phyloP scores from a whole-genome alignment of 2,797 vertebrate species.

The Thunnus albacares region DNA sequence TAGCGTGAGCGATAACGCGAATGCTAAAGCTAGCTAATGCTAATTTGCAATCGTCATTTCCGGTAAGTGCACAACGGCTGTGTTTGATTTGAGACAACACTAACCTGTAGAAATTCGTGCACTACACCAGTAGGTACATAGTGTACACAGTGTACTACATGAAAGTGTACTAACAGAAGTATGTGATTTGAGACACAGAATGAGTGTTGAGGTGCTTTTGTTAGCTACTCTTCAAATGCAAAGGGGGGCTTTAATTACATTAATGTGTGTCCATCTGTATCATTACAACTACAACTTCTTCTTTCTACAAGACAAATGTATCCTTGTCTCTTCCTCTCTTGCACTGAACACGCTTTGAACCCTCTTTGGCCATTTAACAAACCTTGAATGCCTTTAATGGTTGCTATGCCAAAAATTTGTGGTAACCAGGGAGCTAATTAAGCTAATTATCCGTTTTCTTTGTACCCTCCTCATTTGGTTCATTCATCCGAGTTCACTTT shows the following conservation, averaged over 20 bases:
- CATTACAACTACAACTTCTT: neutral
- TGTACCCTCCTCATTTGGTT: conserved; percentile 7
- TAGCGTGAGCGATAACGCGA: too few relatives aligned
- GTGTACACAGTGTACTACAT: too few relatives aligned
- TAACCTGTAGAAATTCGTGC: too few relatives aligned
- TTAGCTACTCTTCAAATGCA: too few relatives aligned
- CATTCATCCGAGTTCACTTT: neutral
- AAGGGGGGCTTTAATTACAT: neutral
- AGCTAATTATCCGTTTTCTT: conserved; percentile 58
- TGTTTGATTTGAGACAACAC: too few relatives aligned
- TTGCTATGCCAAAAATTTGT: conserved; percentile 25
- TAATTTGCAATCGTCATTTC: too few relatives aligned
- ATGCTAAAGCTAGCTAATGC: too few relatives aligned
- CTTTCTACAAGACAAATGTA: conserved; percentile 2
- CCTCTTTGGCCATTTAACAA: conserved; percentile 25
- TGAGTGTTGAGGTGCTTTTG: too few relatives aligned
- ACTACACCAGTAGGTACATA: too few relatives aligned
- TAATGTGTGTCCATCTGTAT: neutral
- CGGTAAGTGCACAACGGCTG: too few relatives aligned
- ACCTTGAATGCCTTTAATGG: conserved; percentile 17
- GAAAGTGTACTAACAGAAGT: too few relatives aligned
- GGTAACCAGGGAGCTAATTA: conserved; percentile 65
- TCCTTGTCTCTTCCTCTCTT: conserved; percentile 8
- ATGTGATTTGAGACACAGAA: too few relatives aligned
- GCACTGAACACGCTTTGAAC: conserved; percentile 13